Evolutionary conservation across 2,797 vertebrate species (phyloP).

Genomic region (Gymnodraco acuticeps): DNA sequence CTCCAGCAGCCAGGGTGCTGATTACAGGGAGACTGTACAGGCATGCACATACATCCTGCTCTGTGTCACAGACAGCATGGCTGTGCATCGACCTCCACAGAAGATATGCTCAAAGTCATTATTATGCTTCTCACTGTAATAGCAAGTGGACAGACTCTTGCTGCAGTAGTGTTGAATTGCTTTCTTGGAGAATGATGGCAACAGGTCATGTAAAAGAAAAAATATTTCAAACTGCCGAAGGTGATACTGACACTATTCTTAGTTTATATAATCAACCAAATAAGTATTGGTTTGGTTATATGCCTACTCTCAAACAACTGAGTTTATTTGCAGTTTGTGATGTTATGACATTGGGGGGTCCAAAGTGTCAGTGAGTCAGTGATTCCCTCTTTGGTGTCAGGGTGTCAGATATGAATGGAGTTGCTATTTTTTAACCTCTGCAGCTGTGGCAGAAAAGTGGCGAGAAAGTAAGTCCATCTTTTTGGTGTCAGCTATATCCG

Average conservation of each 20-base stretch:
- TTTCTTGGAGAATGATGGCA: slow-evolving; percentile 13
- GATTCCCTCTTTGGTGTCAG: slow-evolving; percentile 41
- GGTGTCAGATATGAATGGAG: slow-evolving; percentile 38
- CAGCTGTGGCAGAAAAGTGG: slow-evolving; percentile 60
- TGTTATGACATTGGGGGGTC: slow-evolving; percentile 4
- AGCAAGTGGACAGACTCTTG: slow-evolving; percentile 23
- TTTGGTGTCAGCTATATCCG: slow-evolving; percentile 67
- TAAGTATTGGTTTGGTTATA: not conserved
- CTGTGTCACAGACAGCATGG: slow-evolving; percentile 55
- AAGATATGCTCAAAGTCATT: slow-evolving; percentile 60
- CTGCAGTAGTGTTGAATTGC: slow-evolving; percentile 24
- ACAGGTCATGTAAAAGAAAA: slow-evolving; percentile 11
- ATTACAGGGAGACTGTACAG: slow-evolving; percentile 61
- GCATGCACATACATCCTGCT: slow-evolving; percentile 64
- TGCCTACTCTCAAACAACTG: not conserved
- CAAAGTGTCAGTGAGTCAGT: slow-evolving; percentile 24
- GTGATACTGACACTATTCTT: not conserved
- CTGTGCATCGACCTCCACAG: slow-evolving; percentile 42
- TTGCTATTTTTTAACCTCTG: slow-evolving; percentile 57
- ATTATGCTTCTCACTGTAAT: slow-evolving; percentile 47
- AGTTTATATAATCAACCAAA: slow-evolving; percentile 3
- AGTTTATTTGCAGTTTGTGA: slow-evolving; percentile 3
- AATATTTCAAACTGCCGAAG: not conserved
- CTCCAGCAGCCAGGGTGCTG: slow-evolving; percentile 69
- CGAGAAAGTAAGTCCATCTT: slow-evolving; percentile 59